These are phyloP conservation scores for Premnoplex brunnescens DNA, from an alignment of 2,797 vertebrate genomes.

Conservation along the genomic window DNA sequence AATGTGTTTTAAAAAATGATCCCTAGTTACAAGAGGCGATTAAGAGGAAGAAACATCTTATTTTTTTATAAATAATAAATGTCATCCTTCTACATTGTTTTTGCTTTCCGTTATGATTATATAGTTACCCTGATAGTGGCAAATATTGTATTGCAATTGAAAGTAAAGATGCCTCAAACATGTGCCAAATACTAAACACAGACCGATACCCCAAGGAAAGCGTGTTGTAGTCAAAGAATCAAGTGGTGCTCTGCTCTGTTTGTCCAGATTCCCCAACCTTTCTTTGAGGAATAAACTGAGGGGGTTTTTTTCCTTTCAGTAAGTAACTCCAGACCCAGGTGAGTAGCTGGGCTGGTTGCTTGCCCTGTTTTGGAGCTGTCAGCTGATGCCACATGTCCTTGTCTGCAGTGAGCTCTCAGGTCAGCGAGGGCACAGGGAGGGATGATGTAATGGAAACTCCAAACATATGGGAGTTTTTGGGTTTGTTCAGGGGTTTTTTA, in stretches of 20 bases:
- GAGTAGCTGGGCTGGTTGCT: not conserved
- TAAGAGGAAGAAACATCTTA: not conserved
- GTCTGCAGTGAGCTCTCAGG: not conserved
- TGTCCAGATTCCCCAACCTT: not conserved
- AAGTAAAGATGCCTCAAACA: not conserved
- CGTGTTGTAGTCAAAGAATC: rapidly evolving
- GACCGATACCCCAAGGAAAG: not conserved
- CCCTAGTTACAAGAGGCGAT: not conserved
- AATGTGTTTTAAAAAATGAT: not conserved
- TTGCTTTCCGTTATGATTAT: not conserved
- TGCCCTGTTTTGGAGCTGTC: not conserved
- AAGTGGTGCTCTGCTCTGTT: not conserved
- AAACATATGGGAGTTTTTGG: not conserved
- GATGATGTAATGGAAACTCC: not conserved
- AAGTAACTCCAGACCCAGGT: not conserved
- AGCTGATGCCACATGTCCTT: not conserved
- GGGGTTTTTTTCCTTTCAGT: not conserved
- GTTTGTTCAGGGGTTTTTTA: not conserved
- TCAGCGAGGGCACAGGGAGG: rapidly evolving
- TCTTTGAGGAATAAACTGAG: not conserved
- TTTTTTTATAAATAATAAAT: not conserved
- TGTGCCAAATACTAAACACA: not conserved
- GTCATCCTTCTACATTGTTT: rapidly evolving
- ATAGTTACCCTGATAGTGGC: not conserved
- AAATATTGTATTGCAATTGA: not conserved